Conservation (phyloP, 2,888 invertebrate species). For the Chalcosyrphus nemorum region DNA sequence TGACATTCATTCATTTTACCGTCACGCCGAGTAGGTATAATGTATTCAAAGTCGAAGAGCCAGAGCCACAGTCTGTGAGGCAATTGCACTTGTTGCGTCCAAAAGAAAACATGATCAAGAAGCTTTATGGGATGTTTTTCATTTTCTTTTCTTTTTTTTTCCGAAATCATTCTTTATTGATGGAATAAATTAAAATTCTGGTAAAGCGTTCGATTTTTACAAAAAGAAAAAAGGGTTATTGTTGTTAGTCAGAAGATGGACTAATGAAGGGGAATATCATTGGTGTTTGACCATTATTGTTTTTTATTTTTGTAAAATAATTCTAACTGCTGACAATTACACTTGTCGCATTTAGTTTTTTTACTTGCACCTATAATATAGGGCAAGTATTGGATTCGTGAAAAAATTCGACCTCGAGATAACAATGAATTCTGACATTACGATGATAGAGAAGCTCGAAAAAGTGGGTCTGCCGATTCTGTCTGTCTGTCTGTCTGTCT, state of each 20-base stretch:
- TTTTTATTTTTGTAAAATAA: background rate
- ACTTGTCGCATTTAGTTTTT: background rate
- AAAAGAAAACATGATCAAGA: conserved; percentile 29
- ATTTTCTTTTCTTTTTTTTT: too few relatives aligned
- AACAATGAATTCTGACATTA: too few relatives aligned
- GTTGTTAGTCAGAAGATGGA: background rate
- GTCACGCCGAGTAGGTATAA: background rate
- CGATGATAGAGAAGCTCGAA: too few relatives aligned
- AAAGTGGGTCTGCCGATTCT: too few relatives aligned
- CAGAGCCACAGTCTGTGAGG: conserved; percentile 28
- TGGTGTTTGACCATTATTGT: conserved; percentile 1
- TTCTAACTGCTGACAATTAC: conserved; percentile 21
- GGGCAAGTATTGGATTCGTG: too few relatives aligned
- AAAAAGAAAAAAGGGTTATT: background rate
- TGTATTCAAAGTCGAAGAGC: conserved; percentile 29
- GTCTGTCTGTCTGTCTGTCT: background rate
- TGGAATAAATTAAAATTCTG: conserved; percentile 26
- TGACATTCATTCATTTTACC: conserved; percentile 5
- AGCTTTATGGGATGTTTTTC: conserved; percentile 25
- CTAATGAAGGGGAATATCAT: background rate
- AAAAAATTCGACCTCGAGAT: too few relatives aligned
- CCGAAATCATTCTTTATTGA: conserved; percentile 6
- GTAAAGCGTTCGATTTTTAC: background rate
- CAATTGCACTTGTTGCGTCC: conserved; percentile 53
- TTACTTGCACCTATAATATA: too few relatives aligned